A percentile compares a stretch with the other conserved stretches of the same genome.
Conservation (phyloP, 1,140 invertebrate species). For the Trichonephila clavipes region DNA sequence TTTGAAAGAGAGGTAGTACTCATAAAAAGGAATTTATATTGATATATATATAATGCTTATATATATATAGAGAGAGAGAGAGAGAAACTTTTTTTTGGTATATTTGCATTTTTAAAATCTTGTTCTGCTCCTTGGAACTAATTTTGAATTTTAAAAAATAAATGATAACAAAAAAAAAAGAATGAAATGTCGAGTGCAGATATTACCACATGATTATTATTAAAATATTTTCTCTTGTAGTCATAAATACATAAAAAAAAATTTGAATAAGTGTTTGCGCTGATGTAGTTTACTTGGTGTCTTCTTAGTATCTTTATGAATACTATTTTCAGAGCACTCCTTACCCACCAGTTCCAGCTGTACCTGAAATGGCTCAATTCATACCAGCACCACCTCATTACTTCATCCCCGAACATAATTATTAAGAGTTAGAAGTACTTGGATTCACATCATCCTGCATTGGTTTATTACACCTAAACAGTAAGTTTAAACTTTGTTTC, state of each 20-base stretch:
- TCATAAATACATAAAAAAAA: background rate
- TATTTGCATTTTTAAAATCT: too few species aligned
- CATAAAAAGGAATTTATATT: too few species aligned
- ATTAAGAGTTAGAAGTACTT: constrained; percentile 1
- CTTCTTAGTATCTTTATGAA: background rate
- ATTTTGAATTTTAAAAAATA: too few species aligned
- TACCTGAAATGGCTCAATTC: constrained; percentile 57
- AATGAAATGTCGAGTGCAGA: too few species aligned
- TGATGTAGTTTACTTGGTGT: background rate
- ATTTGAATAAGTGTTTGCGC: background rate
- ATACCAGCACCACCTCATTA: constrained; percentile 60
- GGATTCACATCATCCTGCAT: background rate
- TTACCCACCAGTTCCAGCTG: constrained; percentile 23
- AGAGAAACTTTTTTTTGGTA: too few species aligned
- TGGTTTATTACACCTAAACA: background rate
- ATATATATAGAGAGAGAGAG: too few species aligned
- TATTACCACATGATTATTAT: too few species aligned
- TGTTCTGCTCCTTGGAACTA: too few species aligned
- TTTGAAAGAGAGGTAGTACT: too few species aligned
- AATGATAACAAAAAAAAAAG: too few species aligned
- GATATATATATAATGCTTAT: too few species aligned
- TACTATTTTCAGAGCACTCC: background rate
- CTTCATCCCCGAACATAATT: constrained; percentile 71
- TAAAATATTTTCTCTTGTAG: too few species aligned
- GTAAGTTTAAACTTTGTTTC: background rate